Evolutionary conservation across 2,797 vertebrate genomes (phyloP).

Genomic region (Chelonia mydas): DNA sequence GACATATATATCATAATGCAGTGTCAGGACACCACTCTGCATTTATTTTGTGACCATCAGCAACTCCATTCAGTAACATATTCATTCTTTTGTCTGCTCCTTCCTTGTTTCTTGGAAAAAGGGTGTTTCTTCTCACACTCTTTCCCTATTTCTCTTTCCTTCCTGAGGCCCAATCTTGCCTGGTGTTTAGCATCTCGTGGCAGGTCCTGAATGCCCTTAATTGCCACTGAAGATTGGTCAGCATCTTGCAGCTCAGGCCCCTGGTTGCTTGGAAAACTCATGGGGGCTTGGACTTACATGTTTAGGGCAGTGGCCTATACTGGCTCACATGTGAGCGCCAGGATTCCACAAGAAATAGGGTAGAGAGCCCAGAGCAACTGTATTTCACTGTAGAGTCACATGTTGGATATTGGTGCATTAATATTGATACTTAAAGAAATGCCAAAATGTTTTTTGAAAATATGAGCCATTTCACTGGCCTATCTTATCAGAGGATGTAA

Average conservation of each 20-base stretch:
- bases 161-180: not conserved
- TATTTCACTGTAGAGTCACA: conserved; percentile 24
- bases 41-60: not conserved
- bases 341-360: not conserved
- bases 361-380: not conserved
- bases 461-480: conserved; percentile 16
- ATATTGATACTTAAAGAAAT: conserved; percentile 41
- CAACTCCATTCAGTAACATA: not conserved
- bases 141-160: not conserved
- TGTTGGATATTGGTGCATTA: not conserved
- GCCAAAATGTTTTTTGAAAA: conserved; percentile 13
- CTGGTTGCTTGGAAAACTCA: not conserved
- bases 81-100: not conserved
- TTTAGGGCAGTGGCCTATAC: not conserved
- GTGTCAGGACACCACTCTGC: not conserved
- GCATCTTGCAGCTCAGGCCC: not conserved
- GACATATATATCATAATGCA: not conserved
- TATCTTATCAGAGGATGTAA: not conserved
- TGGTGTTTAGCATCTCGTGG: not conserved
- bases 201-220: not conserved
- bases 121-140: not conserved
- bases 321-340: not conserved
- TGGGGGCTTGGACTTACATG: not conserved
- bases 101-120: not conserved
- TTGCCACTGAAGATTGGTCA: not conserved